These are phyloP conservation scores for Streptopelia turtur DNA, from an alignment of 2,797 vertebrate genomes.

Conservation along the genomic window DNA sequence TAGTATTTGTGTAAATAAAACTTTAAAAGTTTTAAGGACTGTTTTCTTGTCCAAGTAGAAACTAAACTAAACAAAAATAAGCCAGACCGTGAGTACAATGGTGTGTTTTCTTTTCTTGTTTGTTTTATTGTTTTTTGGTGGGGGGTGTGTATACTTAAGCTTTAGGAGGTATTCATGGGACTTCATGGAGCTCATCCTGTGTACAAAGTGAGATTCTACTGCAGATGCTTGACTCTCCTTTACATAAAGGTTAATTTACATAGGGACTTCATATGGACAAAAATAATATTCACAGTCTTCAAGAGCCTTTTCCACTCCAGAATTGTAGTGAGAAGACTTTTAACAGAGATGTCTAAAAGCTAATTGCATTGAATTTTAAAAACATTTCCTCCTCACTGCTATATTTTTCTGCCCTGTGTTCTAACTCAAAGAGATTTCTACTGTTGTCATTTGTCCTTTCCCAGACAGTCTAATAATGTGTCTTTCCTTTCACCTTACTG, in stretches of 20 bases:
- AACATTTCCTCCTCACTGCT: neutral
- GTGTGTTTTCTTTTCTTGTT: too few relatives aligned
- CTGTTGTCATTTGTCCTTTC: neutral
- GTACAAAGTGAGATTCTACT: neutral
- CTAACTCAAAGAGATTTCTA: neutral
- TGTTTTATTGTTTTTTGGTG: too few relatives aligned
- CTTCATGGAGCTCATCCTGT: neutral
- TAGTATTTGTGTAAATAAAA: neutral
- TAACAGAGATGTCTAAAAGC: neutral
- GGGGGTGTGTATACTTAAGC: neutral
- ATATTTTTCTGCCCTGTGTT: neutral
- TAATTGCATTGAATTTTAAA: neutral
- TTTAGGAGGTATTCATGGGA: neutral
- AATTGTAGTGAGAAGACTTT: neutral
- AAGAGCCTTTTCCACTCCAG: neutral
- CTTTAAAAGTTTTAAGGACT: neutral
- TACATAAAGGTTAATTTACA: neutral
- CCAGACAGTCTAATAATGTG: neutral
- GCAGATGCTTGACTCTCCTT: neutral
- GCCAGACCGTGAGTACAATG: neutral
- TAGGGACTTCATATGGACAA: neutral
- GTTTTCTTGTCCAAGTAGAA: neutral
- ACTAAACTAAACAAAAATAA: neutral
- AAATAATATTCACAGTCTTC: neutral
- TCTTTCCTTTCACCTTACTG: neutral